phyloP scores from a whole-genome alignment of 1,140 invertebrate species.

The Aplysia californica region DNA sequence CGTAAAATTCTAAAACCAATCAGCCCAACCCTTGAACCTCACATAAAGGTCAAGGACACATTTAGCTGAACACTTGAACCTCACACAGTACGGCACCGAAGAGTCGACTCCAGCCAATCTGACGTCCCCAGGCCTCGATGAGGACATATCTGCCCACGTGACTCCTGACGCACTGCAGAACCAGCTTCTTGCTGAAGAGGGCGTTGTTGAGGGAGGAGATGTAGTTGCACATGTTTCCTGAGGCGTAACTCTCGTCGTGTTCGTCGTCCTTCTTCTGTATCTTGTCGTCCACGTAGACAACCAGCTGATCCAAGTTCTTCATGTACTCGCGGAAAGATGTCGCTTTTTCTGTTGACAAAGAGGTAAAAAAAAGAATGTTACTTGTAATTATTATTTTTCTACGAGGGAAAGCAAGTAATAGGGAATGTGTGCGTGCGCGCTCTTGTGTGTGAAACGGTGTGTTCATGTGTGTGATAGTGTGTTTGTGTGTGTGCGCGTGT shows the following conservation, averaged over 20 bases:
- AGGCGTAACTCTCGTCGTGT: constrained; percentile 51
- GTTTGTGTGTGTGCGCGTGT: too few relatives aligned
- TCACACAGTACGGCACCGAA: constrained; percentile 73
- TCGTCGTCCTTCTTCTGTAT: constrained; percentile 53
- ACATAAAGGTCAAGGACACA: background rate
- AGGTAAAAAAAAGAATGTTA: too few relatives aligned
- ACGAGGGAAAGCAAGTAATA: too few relatives aligned
- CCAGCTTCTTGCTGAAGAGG: constrained; percentile 68
- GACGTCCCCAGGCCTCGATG: constrained; percentile 71
- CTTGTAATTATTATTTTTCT: too few relatives aligned
- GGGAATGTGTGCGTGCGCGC: too few relatives aligned
- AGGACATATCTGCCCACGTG: constrained; percentile 71
- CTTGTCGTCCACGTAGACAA: constrained; percentile 71
- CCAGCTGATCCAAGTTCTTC: constrained; percentile 71
- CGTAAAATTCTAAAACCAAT: background rate
- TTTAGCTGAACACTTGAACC: constrained; percentile 59
- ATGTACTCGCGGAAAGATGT: constrained; percentile 61
- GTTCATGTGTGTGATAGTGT: too few relatives aligned
- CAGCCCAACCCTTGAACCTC: background rate
- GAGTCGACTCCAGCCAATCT: constrained; percentile 70
- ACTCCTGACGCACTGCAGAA: constrained; percentile 69
- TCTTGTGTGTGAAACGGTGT: too few relatives aligned
- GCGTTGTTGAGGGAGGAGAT: constrained; percentile 71
- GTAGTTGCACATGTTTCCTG: constrained; percentile 69
- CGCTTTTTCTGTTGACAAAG: constrained; percentile 30